These are phyloP conservation scores for Drosophila nigromelanica DNA, from an alignment of 1,140 invertebrate species.

Conservation along the genomic window DNA sequence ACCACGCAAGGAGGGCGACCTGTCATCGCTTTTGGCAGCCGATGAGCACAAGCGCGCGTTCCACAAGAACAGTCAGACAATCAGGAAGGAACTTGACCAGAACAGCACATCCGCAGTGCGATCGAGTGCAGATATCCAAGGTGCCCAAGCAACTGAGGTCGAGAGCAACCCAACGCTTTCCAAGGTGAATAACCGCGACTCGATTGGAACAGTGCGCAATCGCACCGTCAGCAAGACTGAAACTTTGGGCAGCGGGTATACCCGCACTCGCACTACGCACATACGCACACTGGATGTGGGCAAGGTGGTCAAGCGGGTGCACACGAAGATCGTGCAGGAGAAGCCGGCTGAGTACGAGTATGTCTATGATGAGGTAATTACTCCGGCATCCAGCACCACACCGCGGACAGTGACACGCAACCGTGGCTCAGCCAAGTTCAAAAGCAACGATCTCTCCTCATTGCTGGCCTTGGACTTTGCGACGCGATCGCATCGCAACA, in stretches of 20 bases:
- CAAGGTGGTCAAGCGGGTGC: conserved; percentile 66
- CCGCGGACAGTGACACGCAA: conserved; percentile 56
- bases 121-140: neutral
- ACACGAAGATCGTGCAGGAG: conserved; percentile 66
- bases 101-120: neutral
- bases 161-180: neutral
- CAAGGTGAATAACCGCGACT: conserved; percentile 4
- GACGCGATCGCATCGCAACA: conserved; percentile 34
- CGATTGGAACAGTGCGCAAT: conserved; percentile 37
- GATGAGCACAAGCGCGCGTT: conserved; percentile 54
- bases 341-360: conserved; percentile 73
- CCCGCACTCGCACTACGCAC: conserved; percentile 67
- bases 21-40: conserved; percentile 61
- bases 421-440: conserved; percentile 67
- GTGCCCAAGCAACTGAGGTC: neutral
- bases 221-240: conserved; percentile 60
- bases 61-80: neutral
- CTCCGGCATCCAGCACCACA: conserved; percentile 51
- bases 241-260: conserved; percentile 57
- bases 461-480: conserved; percentile 72
- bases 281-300: conserved; percentile 53
- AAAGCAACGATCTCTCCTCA: conserved; percentile 75
- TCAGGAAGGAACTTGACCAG: neutral
- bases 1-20: conserved; percentile 59
- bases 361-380: conserved; percentile 54